phyloP scores from a whole-genome alignment of 2,888 invertebrate species.

The Brenthis daphne region DNA sequence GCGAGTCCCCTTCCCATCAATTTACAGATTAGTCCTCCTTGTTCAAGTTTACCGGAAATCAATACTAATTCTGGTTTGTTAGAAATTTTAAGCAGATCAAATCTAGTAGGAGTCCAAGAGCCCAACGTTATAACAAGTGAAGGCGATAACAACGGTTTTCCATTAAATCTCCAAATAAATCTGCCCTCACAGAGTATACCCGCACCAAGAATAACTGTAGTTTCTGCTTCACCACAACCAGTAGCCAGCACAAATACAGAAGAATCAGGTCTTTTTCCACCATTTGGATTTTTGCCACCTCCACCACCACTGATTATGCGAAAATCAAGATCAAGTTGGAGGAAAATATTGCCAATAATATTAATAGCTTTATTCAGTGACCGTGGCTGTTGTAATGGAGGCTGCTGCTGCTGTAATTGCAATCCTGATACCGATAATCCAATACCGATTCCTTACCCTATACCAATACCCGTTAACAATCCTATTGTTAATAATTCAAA shows the following conservation, averaged over 20 bases:
- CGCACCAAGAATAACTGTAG: constrained; percentile 49
- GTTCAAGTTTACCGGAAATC: constrained; percentile 25
- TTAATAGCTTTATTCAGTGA: constrained; percentile 51
- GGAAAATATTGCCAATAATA: constrained; percentile 54
- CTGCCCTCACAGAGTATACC: constrained; percentile 50
- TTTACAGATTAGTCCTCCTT: constrained; percentile 31
- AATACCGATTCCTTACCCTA: constrained; percentile 55
- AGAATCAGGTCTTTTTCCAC: constrained; percentile 28
- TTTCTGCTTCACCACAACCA: constrained; percentile 39
- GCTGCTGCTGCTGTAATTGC: constrained; percentile 45
- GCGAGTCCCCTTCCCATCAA: constrained; percentile 17
- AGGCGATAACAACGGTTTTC: constrained; percentile 37
- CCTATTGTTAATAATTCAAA: constrained; percentile 46
- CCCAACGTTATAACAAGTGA: constrained; percentile 28
- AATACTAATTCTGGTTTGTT: constrained; percentile 22
- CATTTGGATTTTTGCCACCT: constrained; percentile 39
- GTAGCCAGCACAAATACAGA: constrained; percentile 23
- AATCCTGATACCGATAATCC: constrained; percentile 38
- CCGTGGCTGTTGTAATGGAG: constrained; percentile 42
- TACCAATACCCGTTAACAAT: constrained; percentile 53
- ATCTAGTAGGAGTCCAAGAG: constrained; percentile 22
- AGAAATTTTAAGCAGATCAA: constrained; percentile 24
- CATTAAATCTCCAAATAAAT: constrained; percentile 57
- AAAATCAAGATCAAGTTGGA: constrained; percentile 46
- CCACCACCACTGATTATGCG: constrained; percentile 49